Conservation (phyloP, 2,113 vertebrate species). For the Nematolebias whitei region DNA sequence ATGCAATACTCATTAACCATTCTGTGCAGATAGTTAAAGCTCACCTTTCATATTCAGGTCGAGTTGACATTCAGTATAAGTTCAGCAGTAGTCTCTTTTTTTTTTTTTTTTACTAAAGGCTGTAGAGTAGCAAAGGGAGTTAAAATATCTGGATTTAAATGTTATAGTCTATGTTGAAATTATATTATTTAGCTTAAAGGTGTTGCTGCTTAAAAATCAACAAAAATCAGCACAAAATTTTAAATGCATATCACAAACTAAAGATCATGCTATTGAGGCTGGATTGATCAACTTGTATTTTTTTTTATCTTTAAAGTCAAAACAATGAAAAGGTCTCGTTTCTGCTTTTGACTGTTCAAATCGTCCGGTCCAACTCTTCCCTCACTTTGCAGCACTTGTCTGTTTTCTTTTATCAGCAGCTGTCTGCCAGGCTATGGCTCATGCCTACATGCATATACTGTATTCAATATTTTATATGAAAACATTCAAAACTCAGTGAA, state of each 20-base stretch:
- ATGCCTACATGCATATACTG: slow-evolving; percentile 58
- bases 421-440: slow-evolving; percentile 40
- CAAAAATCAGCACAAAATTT: slow-evolving; percentile 10
- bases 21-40: slow-evolving; percentile 14
- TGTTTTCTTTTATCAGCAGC: slow-evolving; percentile 27
- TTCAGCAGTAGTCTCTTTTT: slow-evolving; percentile 14
- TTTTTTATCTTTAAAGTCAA: slow-evolving; percentile 13
- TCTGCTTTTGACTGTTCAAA: slow-evolving; percentile 16
- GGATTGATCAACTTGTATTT: slow-evolving; percentile 2
- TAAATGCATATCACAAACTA: slow-evolving; percentile 3
- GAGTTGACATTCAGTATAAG: slow-evolving; percentile 20
- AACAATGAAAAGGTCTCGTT: background rate
- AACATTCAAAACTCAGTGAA: slow-evolving; percentile 26
- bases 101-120: slow-evolving; percentile 1
- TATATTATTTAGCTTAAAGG: background rate
- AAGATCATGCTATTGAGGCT: slow-evolving; percentile 7
- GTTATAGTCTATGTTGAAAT: slow-evolving; percentile 1
- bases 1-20: slow-evolving; percentile 12
- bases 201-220: slow-evolving; percentile 13
- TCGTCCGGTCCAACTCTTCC: slow-evolving; percentile 5
- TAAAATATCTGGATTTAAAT: slow-evolving; percentile 12
- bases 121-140: slow-evolving; percentile 15
- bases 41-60: slow-evolving; percentile 12
- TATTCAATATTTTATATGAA: slow-evolving; percentile 46
- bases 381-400: background rate